These are phyloP conservation scores for Spongilla lacustris DNA, from an alignment of 37 sponge, comb jelly and placozoan species.

Conservation along the genomic window DNA sequence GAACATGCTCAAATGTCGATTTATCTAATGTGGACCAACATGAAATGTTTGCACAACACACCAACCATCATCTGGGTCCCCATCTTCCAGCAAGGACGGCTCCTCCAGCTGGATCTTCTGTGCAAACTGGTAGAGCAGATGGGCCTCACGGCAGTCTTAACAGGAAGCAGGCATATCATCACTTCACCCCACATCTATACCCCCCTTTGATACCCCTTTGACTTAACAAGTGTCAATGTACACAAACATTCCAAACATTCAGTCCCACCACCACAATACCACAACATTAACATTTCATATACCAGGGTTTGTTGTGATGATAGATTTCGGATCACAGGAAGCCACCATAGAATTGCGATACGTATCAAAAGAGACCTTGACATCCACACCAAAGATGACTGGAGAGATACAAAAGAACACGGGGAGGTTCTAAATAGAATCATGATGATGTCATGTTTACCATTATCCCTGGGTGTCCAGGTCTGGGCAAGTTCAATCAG, in stretches of 20 bases:
- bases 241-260: too few species aligned
- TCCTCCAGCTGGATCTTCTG: slow-evolving; percentile 44
- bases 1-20: too few species aligned
- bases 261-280: too few species aligned
- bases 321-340: slow-evolving; percentile 70
- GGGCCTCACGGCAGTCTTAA: slow-evolving; percentile 78
- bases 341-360: slow-evolving; percentile 69
- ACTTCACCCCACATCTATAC: too few species aligned
- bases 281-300: background rate
- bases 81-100: background rate
- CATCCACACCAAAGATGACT: slow-evolving; percentile 86
- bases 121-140: slow-evolving; percentile 78
- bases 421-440: background rate
- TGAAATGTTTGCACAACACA: background rate
- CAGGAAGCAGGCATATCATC: background rate
- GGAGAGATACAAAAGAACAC: background rate
- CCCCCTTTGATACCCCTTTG: too few species aligned
- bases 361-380: slow-evolving; percentile 62
- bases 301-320: slow-evolving; percentile 90
- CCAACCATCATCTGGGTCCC: background rate
- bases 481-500: slow-evolving; percentile 83
- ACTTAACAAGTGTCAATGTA: too few species aligned
- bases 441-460: slow-evolving; percentile 11
- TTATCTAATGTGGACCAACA: too few species aligned
- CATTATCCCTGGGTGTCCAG: slow-evolving; percentile 84